Conservation (phyloP, 2,113 vertebrate species). For the Alligator sinensis region DNA sequence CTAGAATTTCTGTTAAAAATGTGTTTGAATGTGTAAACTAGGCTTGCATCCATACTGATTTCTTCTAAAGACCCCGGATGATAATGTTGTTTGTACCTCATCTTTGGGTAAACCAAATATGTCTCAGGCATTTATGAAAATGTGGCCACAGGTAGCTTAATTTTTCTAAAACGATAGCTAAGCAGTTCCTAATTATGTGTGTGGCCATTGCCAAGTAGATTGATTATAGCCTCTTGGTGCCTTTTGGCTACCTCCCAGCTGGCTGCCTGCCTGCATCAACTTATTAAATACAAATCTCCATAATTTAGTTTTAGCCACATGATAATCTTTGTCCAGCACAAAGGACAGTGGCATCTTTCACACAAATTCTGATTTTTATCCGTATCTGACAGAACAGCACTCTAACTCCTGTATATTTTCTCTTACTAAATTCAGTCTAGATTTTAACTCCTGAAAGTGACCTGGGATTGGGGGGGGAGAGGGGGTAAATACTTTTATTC, state of each 20-base stretch:
- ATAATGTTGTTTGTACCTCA: background rate
- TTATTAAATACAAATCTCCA: conserved; percentile 5
- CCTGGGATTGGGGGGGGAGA: background rate
- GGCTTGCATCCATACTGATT: background rate
- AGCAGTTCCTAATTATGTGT: conserved; percentile 43
- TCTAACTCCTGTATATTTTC: background rate
- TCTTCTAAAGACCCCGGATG: conserved; percentile 10
- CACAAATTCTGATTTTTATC: background rate
- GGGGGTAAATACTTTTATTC: too few species aligned
- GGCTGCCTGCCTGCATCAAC: conserved; percentile 23
- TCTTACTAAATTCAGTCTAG: background rate
- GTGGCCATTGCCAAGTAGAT: conserved; percentile 50
- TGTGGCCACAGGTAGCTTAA: conserved; percentile 56
- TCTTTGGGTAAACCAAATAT: conserved; percentile 53
- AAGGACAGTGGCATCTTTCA: background rate
- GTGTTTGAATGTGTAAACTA: background rate
- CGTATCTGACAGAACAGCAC: background rate
- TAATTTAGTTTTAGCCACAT: conserved; percentile 23
- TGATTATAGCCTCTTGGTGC: conserved; percentile 65
- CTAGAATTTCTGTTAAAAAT: background rate
- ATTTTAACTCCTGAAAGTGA: background rate
- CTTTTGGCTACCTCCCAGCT: conserved; percentile 37
- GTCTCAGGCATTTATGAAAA: conserved; percentile 42
- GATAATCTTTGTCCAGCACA: background rate
- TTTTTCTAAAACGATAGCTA: background rate